A percentile compares a stretch with the other conserved stretches of the same genome.
Evolutionary conservation across 2,797 vertebrate species (phyloP).

Genomic region (Chaetodon trifasciatus): DNA sequence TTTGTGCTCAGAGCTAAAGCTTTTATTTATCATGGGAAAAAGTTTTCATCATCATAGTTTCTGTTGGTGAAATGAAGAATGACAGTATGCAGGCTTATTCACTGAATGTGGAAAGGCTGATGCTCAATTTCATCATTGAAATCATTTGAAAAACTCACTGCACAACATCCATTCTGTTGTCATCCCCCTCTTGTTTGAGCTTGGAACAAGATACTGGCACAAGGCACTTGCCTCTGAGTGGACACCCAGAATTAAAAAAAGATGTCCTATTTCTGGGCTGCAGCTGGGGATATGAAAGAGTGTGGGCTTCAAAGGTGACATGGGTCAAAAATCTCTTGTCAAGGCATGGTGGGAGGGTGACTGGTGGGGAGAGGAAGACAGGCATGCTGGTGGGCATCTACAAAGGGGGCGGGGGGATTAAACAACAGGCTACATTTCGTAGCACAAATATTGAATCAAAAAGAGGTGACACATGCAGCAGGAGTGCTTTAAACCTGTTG

Average conservation of each 20-base stretch:
- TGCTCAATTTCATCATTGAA: slow-evolving; percentile 64
- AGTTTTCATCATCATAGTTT: not conserved
- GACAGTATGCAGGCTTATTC: not conserved
- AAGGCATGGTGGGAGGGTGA: slow-evolving; percentile 37
- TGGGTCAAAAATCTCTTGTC: slow-evolving; percentile 80
- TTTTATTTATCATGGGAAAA: not conserved
- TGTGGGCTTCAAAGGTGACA: slow-evolving; percentile 80
- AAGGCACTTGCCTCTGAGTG: slow-evolving; percentile 67
- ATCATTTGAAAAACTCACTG: slow-evolving; percentile 56
- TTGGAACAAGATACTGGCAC: slow-evolving; percentile 69
- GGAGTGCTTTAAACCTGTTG: slow-evolving; percentile 79
- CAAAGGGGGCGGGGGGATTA: slow-evolving; percentile 55
- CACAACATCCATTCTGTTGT: slow-evolving; percentile 64
- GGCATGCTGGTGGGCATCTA: slow-evolving; percentile 32
- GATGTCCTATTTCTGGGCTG: slow-evolving; percentile 78
- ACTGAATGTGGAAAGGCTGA: slow-evolving; percentile 44
- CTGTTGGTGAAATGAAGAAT: not conserved
- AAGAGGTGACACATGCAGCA: slow-evolving; percentile 77
- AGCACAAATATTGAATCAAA: slow-evolving; percentile 81
- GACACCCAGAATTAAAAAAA: slow-evolving; percentile 77
- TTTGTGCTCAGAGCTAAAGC: no score
- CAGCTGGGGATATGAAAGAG: slow-evolving; percentile 80
- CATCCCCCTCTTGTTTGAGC: slow-evolving; percentile 57
- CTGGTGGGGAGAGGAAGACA: slow-evolving; percentile 31
- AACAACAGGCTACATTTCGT: slow-evolving; percentile 80